These are phyloP conservation scores for Agonopterix alstromeriana DNA, from an alignment of 2,888 invertebrate species.

Conservation along the genomic window DNA sequence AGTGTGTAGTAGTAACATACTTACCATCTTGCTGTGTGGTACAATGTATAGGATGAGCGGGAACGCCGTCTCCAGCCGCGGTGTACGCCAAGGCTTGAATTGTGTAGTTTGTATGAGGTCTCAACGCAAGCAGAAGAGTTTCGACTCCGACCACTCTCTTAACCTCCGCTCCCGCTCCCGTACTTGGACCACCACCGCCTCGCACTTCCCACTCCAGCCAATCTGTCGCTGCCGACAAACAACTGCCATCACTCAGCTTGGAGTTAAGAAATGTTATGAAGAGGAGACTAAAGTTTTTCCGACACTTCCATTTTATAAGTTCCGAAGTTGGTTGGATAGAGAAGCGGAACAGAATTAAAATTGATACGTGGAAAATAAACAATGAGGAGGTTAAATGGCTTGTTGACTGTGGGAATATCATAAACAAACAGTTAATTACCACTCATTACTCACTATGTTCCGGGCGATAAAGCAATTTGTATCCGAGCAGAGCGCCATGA, in stretches of 20 bases:
- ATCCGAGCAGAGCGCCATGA: slow-evolving; percentile 87
- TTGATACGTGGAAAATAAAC: too few species aligned
- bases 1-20: slow-evolving; percentile 11
- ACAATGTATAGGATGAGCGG: slow-evolving; percentile 86
- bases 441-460: slow-evolving; percentile 58
- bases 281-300: background rate
- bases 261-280: slow-evolving; percentile 24
- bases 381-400: too few species aligned
- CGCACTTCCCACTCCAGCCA: slow-evolving; percentile 72
- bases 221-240: slow-evolving; percentile 70
- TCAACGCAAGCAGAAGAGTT: slow-evolving; percentile 86
- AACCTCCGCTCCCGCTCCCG: slow-evolving; percentile 78
- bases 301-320: too few species aligned
- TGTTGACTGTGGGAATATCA: background rate
- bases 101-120: slow-evolving; percentile 92
- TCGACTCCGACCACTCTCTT: slow-evolving; percentile 87
- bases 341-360: too few species aligned
- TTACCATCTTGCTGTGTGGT: slow-evolving; percentile 91
- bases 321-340: too few species aligned
- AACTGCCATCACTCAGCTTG: slow-evolving; percentile 71
- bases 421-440: slow-evolving; percentile 11
- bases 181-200: slow-evolving; percentile 35
- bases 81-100: slow-evolving; percentile 91
- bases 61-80: slow-evolving; percentile 88
- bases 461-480: slow-evolving; percentile 89